Evolutionary conservation across 30 jellyfish, hydroid and myxozoan species (phyloP).

Genomic region (Morbakka virulenta): DNA sequence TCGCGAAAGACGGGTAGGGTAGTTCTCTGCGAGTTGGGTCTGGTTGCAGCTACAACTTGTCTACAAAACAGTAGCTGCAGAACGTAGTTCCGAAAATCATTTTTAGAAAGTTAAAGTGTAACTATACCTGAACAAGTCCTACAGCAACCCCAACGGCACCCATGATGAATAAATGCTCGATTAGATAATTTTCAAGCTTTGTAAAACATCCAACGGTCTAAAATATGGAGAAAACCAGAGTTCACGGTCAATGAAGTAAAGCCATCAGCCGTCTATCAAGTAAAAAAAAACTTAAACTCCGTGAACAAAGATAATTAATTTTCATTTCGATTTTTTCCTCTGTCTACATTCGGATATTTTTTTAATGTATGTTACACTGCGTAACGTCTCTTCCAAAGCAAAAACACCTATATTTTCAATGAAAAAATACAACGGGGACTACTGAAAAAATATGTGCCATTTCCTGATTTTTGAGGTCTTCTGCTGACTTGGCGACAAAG

Average conservation of each 20-base stretch:
- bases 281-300: background rate
- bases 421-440: background rate
- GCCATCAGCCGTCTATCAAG: too few species aligned
- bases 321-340: too few species aligned
- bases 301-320: background rate
- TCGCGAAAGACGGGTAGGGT: too few species aligned
- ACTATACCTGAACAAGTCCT: slow-evolving; percentile 96
- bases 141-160: slow-evolving; percentile 90
- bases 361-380: background rate
- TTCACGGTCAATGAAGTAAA: background rate
- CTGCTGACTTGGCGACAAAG: too few species aligned
- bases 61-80: too few species aligned
- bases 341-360: too few species aligned
- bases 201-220: slow-evolving; percentile 90
- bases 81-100: too few species aligned
- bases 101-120: too few species aligned
- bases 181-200: slow-evolving; percentile 69
- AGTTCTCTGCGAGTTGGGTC: too few species aligned
- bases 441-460: too few species aligned
- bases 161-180: slow-evolving; percentile 82
- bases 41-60: too few species aligned
- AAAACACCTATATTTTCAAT: background rate
- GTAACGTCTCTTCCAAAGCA: background rate
- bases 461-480: too few species aligned
- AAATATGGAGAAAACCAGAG: background rate